These are phyloP conservation scores for Acromyrmex heyeri DNA, from an alignment of 1,140 invertebrate genomes.

Conservation along the genomic window DNA sequence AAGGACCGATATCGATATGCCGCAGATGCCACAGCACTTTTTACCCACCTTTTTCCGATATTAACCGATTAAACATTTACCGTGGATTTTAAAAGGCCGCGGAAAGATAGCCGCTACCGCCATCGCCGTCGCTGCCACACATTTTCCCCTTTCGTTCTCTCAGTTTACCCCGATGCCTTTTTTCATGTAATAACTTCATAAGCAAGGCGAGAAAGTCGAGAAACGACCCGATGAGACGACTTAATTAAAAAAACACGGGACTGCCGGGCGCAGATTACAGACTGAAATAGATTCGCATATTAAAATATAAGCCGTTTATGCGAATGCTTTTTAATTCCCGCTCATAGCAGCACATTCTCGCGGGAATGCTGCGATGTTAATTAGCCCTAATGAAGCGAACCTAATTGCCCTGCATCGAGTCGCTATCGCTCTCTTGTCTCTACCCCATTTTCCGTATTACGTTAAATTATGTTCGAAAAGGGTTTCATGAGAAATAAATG, in stretches of 20 bases:
- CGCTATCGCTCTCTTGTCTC: background rate
- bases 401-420: constrained; percentile 42
- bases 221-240: constrained; percentile 29
- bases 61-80: constrained; percentile 65
- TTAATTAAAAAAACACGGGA: constrained; percentile 55
- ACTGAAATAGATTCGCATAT: constrained; percentile 49
- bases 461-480: background rate
- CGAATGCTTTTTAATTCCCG: constrained; percentile 46
- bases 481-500: background rate
- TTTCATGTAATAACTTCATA: constrained; percentile 56
- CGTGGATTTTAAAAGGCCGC: constrained; percentile 55
- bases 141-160: constrained; percentile 36
- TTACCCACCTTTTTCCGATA: constrained; percentile 43
- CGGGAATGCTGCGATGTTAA: constrained; percentile 17
- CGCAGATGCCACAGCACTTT: constrained; percentile 42
- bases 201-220: constrained; percentile 50
- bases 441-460: background rate
- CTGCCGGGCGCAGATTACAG: constrained; percentile 21
- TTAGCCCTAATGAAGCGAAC: constrained; percentile 37
- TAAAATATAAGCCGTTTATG: constrained; percentile 51
- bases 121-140: background rate
- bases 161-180: background rate
- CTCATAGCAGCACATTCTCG: background rate
- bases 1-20: constrained; percentile 35
- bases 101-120: constrained; percentile 27